Evolutionary conservation across 2,797 vertebrate species (phyloP), one percentile per base, ranked within the genome.

Genomic region (Hephaestus fuliginosus): DNA sequence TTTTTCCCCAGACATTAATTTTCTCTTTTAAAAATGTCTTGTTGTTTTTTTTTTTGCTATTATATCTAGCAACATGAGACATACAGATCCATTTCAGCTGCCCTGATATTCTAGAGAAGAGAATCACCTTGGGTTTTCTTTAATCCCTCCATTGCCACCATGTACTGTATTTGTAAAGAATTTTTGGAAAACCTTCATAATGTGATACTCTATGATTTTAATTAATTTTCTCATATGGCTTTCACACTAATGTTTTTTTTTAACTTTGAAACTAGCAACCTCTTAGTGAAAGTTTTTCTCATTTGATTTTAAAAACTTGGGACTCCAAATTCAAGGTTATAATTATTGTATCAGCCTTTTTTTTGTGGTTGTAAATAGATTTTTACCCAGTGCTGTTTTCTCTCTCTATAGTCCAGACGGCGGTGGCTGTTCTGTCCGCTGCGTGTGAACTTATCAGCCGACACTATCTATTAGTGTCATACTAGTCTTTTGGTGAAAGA

Each of bases 401-500:
- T 9, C 18, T 22, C 57, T 30, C 44, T 18, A 11, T 12, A 0
- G 9, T 61, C 36, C 85, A 68, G 55, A 67, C 56, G 15, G 60
- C 51, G 7, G 15, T 1, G 5, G 14, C 22, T 13, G 10, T 17
- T 74, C 46, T 51, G 30, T 74, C 53, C 39, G 11, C 60, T 13
- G 22, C 20, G 80, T 71, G 39, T 63, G 71, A 70, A 78, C 55
- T 75, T 70, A 76, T 84, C 74, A 57, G 25, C 74, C 17, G 4
- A 66, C 62, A 22, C 74, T 5, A 58, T 80, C 69, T 80, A 51
- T 78, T 78, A 81, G 76, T 73, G 76, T 76, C 69, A 56, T 57
- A 7, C 63, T 15, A 11, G 56, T 70, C 75, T 78, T 76, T 69
- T 70, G 52, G 58, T 81, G 56, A 66, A 74, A 79, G 65, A 78